Evolutionary conservation across 37 sponge, comb jelly and placozoan species (phyloP), one percentile per base, ranked within the genome.

Genomic region (Diacarnus erythraeanus): DNA sequence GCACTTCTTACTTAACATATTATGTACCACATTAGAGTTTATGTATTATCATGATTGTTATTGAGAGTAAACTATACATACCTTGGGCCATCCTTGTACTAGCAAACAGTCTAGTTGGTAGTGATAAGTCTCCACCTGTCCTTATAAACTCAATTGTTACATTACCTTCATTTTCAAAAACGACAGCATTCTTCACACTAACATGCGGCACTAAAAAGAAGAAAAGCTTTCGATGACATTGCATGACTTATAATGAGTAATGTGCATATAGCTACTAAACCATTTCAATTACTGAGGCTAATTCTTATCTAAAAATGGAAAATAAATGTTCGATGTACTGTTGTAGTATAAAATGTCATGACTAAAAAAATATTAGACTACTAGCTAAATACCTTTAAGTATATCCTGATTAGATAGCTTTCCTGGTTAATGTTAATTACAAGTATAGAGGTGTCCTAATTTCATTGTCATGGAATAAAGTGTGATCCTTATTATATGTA

Each of bases 131-230:
- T 56, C 74, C 74, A 29, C 80, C 79, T 33, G 38, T 26, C 37
- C 80, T 70, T 23, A 20, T 3, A 1, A 80, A n/a, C 6, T 0
- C 15, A 12, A 80, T 10, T 3, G 18, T 71, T 0, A 80, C 59
- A 47, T 23, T 71, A n/a, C 80, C 80, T 59, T 12, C 72, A 71
- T 59, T 57, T 57, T 80, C 80, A 59, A 27, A 29, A 58, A 80
- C 71, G 33, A 31, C 39, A 20, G 35, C 3, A 10, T 68, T 42
- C n/a, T 59, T 59, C 15, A 75, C 27, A 17, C 57, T 59, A 5
- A 75, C n/a, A 17, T 21, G 76, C 5, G 76, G 34, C 20, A 75
- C 76, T 75, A 60, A 1, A 59, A 22, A 42, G 20, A 3, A 74
- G 31, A 43, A 71, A 43, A 71, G 38, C 23, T 18, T 9, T n/a